These are phyloP conservation scores for Metopia argyrocephala DNA, from an alignment of 2,888 invertebrate species.

Conservation along the genomic window DNA sequence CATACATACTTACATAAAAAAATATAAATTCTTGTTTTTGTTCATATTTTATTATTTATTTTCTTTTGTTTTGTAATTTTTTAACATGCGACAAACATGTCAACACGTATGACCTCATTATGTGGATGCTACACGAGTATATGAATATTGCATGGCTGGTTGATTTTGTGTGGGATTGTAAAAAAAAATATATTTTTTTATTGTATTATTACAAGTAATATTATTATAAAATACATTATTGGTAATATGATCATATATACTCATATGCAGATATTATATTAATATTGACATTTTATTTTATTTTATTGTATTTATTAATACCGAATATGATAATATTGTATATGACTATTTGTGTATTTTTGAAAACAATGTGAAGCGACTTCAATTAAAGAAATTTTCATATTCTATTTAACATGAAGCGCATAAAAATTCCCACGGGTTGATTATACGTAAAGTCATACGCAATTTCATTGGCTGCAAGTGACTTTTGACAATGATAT, in stretches of 20 bases:
- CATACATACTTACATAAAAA: no score
- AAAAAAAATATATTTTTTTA: no score
- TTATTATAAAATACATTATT: no score
- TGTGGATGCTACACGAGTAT: neutral
- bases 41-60: neutral
- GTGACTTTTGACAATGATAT: neutral
- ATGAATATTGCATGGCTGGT: neutral
- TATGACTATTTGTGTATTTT: neutral
- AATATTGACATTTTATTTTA: neutral
- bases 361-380: neutral
- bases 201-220: no score
- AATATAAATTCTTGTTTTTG: neutral
- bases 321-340: neutral
- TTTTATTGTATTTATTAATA: neutral
- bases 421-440: neutral
- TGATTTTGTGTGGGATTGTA: neutral
- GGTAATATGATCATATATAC: no score
- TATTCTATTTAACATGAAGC: neutral
- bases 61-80: neutral
- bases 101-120: constrained; percentile 10
- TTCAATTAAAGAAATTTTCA: neutral
- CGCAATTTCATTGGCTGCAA: no score
- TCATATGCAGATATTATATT: neutral
- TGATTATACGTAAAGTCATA: neutral
- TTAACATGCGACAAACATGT: constrained; percentile 18